Percentiles rank a stretch among this genome's conserved stretches.
phyloP scores from a whole-genome alignment of 2,113 vertebrate species.

The Catharus minimus region DNA sequence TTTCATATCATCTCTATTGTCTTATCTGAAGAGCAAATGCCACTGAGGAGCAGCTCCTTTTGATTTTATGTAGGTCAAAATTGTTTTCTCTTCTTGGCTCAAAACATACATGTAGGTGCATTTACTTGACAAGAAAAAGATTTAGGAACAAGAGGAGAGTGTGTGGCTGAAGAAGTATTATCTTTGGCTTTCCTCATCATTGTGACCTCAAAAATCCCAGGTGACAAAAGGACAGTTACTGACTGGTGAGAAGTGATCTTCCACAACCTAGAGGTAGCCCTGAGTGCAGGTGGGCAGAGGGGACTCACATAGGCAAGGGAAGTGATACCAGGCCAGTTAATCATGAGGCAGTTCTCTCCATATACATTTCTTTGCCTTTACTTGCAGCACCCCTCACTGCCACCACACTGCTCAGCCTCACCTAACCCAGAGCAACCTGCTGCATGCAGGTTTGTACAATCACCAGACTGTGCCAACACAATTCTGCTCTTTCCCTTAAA shows the following conservation, averaged over 20 bases:
- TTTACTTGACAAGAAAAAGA: not conserved
- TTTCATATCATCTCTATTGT: not conserved
- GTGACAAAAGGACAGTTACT: not conserved
- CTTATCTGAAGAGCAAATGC: not conserved
- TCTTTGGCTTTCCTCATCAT: not conserved
- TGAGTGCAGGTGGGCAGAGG: not conserved
- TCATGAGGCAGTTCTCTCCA: not conserved
- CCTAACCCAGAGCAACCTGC: not conserved
- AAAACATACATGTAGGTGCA: not conserved
- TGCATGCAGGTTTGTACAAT: not conserved
- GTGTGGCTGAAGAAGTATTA: not conserved
- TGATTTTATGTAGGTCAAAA: not conserved
- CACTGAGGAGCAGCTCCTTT: not conserved
- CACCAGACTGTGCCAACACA: not conserved
- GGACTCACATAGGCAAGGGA: not conserved
- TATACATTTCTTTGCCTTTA: not conserved
- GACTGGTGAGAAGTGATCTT: not conserved
- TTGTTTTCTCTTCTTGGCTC: not conserved
- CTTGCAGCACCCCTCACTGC: not conserved
- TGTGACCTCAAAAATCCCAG: not conserved
- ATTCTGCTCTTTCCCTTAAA: not conserved
- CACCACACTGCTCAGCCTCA: not conserved
- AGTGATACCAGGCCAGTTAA: not conserved
- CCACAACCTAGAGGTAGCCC: not conserved
- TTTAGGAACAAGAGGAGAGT: not conserved